These are phyloP conservation scores for Mormyrus hasselquistii DNA, from an alignment of 2,797 vertebrate genomes.

Conservation along the genomic window DNA sequence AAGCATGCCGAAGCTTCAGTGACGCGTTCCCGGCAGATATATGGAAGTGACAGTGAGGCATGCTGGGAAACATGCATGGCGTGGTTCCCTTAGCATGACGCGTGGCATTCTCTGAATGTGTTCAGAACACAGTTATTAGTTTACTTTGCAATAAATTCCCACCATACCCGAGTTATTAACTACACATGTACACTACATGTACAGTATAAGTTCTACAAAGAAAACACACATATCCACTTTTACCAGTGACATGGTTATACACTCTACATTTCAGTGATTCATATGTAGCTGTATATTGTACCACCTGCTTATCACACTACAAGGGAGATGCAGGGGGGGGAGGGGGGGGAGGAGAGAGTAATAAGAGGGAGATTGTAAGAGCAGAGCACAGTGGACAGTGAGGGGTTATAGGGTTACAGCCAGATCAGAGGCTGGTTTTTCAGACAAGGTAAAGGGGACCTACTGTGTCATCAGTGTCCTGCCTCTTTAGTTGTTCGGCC, in stretches of 20 bases:
- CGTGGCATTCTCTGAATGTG: not conserved
- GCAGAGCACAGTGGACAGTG: not conserved
- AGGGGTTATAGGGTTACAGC: not conserved
- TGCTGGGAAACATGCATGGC: constrained; percentile 23
- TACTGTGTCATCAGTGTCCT: constrained; percentile 65
- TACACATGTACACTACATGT: not conserved
- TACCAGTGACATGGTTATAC: not conserved
- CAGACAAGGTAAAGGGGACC: constrained; percentile 27
- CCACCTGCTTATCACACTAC: not conserved
- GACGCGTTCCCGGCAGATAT: constrained; percentile 10
- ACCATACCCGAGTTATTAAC: not conserved
- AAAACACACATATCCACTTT: not conserved
- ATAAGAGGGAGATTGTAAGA: not conserved
- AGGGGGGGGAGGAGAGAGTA: not conserved
- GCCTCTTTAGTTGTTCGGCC: constrained; percentile 68
- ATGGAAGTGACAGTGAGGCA: constrained; percentile 29
- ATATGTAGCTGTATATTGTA: not conserved
- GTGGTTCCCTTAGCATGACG: not conserved
- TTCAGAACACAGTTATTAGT: not conserved
- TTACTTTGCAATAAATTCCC: not conserved
- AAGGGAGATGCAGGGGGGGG: not conserved
- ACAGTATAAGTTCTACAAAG: not conserved
- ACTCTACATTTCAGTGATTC: not conserved
- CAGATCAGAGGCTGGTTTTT: not conserved
- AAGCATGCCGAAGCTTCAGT: constrained; percentile 39